Conservation (phyloP, 2,797 vertebrate genomes). For the Onychomys arenicola region DNA sequence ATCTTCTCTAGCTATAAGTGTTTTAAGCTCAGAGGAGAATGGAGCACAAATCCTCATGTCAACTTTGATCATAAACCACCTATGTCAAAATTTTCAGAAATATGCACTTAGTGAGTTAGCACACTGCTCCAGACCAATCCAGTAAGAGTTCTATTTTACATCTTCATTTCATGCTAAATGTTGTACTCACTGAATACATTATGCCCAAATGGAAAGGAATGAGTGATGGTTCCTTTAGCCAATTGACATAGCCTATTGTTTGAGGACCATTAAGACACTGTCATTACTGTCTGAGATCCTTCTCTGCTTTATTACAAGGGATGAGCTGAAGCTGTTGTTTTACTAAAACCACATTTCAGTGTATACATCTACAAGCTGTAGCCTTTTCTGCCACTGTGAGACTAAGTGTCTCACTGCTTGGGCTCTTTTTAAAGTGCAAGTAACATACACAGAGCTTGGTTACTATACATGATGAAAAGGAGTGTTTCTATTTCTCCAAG, state of each 20-base stretch:
- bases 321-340: not conserved
- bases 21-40: not conserved
- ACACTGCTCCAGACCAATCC: not conserved
- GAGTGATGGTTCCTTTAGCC: not conserved
- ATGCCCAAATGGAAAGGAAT: not conserved
- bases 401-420: not conserved
- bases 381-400: not conserved
- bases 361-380: not conserved
- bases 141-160: not conserved
- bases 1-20: not conserved
- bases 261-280: not conserved
- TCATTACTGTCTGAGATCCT: not conserved
- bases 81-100: not conserved
- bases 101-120: not conserved
- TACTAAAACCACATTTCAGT: not conserved
- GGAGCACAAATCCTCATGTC: not conserved
- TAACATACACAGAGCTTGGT: not conserved
- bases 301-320: not conserved
- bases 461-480: not conserved
- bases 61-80: not conserved
- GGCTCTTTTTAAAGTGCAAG: not conserved
- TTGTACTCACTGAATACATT: not conserved
- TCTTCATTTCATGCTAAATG: not conserved
- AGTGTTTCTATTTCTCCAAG: conserved; percentile 47
- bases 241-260: not conserved